Evolutionary conservation across 2,797 vertebrate species (phyloP).

Genomic region (Buphagus erythrorhynchus): DNA sequence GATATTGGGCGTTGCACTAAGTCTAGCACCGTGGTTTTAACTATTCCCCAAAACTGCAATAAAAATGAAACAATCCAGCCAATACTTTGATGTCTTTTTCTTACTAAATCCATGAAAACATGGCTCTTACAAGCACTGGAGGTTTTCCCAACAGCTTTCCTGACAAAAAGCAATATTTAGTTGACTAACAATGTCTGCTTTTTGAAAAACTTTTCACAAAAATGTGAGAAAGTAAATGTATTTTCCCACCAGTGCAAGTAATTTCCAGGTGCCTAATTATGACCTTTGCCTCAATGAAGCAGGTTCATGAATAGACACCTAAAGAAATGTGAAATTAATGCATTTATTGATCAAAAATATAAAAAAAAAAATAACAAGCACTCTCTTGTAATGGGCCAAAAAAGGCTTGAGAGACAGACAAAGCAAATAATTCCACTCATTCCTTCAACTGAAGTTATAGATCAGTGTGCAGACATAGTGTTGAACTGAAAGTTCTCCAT

Average conservation of each 20-base stretch:
- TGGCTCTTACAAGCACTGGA: neutral
- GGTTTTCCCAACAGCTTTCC: neutral
- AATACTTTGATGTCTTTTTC: constrained; percentile 32
- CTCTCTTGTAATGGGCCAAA: neutral
- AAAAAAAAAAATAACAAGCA: neutral
- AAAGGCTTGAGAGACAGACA: constrained; percentile 18
- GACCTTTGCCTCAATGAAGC: neutral
- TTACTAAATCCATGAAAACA: constrained; percentile 17
- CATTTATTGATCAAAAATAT: constrained; percentile 7
- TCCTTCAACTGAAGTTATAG: constrained; percentile 39
- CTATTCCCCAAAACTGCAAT: neutral
- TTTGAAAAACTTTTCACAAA: neutral
- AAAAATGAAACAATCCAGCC: neutral
- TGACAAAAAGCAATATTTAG: neutral
- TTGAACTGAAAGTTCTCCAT: constrained; percentile 28
- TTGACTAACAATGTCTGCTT: constrained; percentile 5
- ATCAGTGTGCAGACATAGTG: neutral
- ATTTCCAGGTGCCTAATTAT: neutral
- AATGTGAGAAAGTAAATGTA: neutral
- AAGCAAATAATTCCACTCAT: constrained; percentile 64
- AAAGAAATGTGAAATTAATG: neutral
- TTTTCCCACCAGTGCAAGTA: neutral
- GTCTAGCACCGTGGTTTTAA: neutral
- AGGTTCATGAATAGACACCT: neutral
- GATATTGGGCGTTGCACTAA: neutral